A percentile compares a stretch with the other conserved stretches of the same genome.
Conservation (phyloP, 2,888 invertebrate species). For the Rutpela maculata region DNA sequence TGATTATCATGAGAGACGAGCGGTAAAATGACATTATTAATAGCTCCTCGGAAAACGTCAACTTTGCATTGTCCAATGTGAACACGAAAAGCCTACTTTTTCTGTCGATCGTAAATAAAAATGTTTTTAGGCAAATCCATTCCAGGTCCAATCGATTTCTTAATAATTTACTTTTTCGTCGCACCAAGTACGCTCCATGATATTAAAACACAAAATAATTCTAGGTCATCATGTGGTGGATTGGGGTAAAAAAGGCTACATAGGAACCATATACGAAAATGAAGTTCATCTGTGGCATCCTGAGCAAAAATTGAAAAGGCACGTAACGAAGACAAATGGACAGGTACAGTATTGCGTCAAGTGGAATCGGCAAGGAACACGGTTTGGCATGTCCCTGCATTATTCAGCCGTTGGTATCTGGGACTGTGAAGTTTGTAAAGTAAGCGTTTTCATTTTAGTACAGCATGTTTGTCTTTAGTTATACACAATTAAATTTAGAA, state of each 20-base stretch:
- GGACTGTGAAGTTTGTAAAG: constrained; percentile 51
- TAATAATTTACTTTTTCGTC: no score
- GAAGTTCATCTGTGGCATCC: constrained; percentile 61
- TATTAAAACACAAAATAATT: constrained; percentile 28
- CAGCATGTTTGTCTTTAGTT: no score
- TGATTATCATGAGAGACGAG: no score
- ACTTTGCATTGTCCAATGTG: no score
- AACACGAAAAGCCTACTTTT: no score
- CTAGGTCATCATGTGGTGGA: constrained; percentile 57
- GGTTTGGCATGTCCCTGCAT: constrained; percentile 50
- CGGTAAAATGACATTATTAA: no score
- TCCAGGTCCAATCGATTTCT: no score
- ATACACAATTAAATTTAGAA: no score
- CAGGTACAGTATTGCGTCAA: constrained; percentile 52
- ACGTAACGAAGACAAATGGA: constrained; percentile 41
- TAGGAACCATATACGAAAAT: constrained; percentile 57
- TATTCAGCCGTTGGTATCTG: constrained; percentile 47
- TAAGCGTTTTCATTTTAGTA: constrained; percentile 26
- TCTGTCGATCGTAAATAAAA: no score
- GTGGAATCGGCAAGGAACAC: constrained; percentile 56
- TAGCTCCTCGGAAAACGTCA: no score
- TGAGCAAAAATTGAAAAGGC: constrained; percentile 46
- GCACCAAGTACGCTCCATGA: no score
- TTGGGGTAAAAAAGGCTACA: constrained; percentile 58
- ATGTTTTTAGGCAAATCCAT: no score